Evolutionary conservation across 2,888 invertebrate genomes (phyloP), one percentile per base, ranked within the genome.

Genomic region (Hyposoter dolosus): DNA sequence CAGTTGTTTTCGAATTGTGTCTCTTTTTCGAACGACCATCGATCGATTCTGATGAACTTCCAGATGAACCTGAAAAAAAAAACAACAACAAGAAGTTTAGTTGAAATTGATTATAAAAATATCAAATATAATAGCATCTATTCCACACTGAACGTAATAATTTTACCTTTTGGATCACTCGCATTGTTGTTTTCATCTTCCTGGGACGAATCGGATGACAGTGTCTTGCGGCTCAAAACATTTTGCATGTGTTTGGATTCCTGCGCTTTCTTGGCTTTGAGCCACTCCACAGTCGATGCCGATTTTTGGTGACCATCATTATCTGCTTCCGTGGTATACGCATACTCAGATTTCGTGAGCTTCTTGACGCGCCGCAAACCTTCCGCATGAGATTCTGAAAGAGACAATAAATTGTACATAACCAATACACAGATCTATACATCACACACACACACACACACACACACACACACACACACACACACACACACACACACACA

Each of bases 301-400:
- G 69, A 23, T 69, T 69, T 69, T 47, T 45, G 17, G 17, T 47
- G 1, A 17, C 47, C 23, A 23, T 69, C 15, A 6, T 69, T 69
- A 17, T 69, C 69, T 28, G 47, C 47, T 23, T 69, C 69, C n/a
- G 45, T 69, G 47, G 69, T 69, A 28, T 47, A 69, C 15, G 69
- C 69, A 9, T 69, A 47, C 47, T 45, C 45, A 10, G 43, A 3
- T 3, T n/a, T 45, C 19, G 17, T 3, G 47, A 69, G 69, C 28
- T 32, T 69, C 15, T 69, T 45, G 7, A 69, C 23, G 23, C 69
- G 19, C 4, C 47, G 69, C 47, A 69, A 47, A 10, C 69, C 69
- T 69, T 69, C 69, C 4, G 69, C 47, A 28, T 69, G 47, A 69
- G 45, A 28, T 47, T 69, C 69, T 69, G n/a, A 43, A 68, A 43